These are phyloP conservation scores for Liasis olivaceus DNA, from an alignment of 2,797 vertebrate genomes.

Conservation along the genomic window DNA sequence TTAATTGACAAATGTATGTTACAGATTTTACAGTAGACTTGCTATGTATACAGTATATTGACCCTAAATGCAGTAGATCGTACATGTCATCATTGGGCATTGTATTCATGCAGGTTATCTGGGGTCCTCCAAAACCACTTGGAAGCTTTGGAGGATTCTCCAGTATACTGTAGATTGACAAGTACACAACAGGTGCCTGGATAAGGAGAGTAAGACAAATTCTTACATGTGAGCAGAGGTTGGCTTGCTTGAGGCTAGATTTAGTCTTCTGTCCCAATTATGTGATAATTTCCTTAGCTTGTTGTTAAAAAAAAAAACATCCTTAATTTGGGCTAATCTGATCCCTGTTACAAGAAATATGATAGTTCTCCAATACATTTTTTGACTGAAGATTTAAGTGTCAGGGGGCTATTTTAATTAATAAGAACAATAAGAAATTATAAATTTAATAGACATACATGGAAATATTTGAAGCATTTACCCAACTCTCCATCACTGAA, in stretches of 20 bases:
- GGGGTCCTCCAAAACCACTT: not conserved
- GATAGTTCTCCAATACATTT: not conserved
- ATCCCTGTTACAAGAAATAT: not conserved
- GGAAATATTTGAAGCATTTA: not conserved
- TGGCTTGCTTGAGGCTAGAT: not conserved
- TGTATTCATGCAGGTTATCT: not conserved
- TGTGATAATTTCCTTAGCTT: not conserved
- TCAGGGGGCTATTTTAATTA: not conserved
- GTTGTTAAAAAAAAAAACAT: not conserved
- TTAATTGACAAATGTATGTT: conserved; percentile 24
- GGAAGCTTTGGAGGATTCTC: not conserved
- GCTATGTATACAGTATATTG: not conserved
- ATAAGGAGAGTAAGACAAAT: not conserved
- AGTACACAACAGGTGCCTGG: not conserved
- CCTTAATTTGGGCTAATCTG: not conserved
- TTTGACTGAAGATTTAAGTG: not conserved
- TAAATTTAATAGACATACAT: not conserved
- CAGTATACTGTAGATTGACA: not conserved
- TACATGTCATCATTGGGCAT: conserved; percentile 10
- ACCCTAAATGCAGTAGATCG: conserved; percentile 21
- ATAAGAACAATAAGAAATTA: not conserved
- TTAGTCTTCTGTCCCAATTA: not conserved
- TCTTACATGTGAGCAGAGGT: not conserved
- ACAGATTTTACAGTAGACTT: conserved; percentile 24
- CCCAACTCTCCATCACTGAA: not conserved